Conservation (phyloP, 2,797 vertebrate species). For the Malurus splendens region DNA sequence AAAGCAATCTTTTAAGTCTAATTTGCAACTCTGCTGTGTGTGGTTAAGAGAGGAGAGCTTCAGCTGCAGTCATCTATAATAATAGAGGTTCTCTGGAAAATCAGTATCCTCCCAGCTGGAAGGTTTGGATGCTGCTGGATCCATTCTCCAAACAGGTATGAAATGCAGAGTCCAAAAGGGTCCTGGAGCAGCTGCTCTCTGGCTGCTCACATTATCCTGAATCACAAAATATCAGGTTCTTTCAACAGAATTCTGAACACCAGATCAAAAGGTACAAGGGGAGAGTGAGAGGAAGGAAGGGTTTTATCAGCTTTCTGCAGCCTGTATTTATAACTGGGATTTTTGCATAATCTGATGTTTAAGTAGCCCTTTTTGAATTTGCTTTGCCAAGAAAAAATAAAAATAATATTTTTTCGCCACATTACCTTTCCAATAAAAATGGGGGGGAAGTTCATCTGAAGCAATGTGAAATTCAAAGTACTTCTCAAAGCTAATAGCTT, state of each 20-base stretch:
- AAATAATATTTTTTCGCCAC: neutral
- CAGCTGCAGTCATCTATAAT: neutral
- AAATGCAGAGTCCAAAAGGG: neutral
- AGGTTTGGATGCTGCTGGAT: neutral
- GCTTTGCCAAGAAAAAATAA: neutral
- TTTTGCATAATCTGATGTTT: neutral
- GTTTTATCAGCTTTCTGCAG: neutral
- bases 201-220: neutral
- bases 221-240: neutral
- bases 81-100: neutral
- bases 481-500: neutral
- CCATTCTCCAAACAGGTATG: neutral
- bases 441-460: fast-evolving
- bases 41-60: neutral
- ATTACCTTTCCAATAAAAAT: neutral
- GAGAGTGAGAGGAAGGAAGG: neutral
- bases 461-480: neutral
- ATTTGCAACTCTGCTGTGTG: neutral
- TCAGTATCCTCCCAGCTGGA: neutral
- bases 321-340: neutral
- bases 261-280: neutral
- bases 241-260: neutral
- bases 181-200: neutral
- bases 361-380: neutral
- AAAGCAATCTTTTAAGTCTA: neutral